phyloP scores from a whole-genome alignment of 2,113 vertebrate species.

The Phalacrocorax carbo region DNA sequence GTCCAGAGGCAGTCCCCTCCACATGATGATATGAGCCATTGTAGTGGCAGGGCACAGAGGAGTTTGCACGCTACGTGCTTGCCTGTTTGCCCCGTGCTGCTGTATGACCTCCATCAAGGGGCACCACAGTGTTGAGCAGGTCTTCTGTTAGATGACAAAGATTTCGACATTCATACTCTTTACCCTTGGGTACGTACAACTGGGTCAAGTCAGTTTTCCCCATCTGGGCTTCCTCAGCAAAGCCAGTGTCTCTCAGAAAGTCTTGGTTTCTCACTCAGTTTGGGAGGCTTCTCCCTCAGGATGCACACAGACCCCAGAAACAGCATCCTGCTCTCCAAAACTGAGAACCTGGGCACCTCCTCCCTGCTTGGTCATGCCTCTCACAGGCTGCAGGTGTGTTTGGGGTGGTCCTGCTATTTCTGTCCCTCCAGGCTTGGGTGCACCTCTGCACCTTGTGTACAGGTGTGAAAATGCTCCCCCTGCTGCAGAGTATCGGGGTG shows the following conservation, averaged over 20 bases:
- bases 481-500: neutral
- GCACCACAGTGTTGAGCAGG: neutral
- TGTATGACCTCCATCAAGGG: neutral
- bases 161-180: neutral
- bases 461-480: neutral
- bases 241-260: neutral
- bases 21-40: neutral
- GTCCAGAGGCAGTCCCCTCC: neutral
- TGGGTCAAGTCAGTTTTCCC: neutral
- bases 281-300: neutral
- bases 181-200: neutral
- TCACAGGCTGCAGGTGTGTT: neutral
- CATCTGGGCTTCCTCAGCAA: neutral
- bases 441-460: neutral
- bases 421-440: neutral
- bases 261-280: neutral
- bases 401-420: neutral
- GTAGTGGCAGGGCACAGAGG: neutral
- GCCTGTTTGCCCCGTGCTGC: neutral
- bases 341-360: accelerated
- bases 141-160: neutral
- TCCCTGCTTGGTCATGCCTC: neutral
- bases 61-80: neutral
- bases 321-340: neutral
- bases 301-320: neutral